Evolutionary conservation across 2,113 vertebrate species (phyloP), one percentile per base, ranked within the genome.

Genomic region (Ondatra zibethicus): DNA sequence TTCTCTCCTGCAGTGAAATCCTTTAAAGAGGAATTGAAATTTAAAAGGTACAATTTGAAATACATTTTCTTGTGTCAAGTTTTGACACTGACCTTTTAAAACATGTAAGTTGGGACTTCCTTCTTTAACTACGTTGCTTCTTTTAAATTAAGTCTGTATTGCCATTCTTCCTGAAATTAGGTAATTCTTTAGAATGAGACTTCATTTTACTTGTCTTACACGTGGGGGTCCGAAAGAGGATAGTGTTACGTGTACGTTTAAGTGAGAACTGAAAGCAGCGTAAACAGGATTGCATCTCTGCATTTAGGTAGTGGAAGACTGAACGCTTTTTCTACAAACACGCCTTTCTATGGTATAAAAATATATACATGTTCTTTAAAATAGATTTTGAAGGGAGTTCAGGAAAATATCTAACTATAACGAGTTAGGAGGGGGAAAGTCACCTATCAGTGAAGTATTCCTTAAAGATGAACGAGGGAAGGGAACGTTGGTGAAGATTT

Each of bases 11-110:
- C 91, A 92, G 95, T 95, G 97, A 88, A 96, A 92, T 88, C 3
- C 6, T 95, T 97, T 96, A 96, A 93, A 87, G 84, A 85, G 75
- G 93, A 97, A 96, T 96, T 96, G 95, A 96, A 95, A 98, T 97
- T 88, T 97, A 96, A 98, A 98, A 97, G 96, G 68, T 96, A 47
- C 93, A 95, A 96, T 98, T 97, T 96, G 52, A 95, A 97, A 93
- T 93, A 97, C 95, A 96, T 97, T 98, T 98, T 95, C 94, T 94
- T 42, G 1, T 95, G 95, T 97, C 97, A 97, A 95, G 86, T 94
- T 98, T 96, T 98, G 97, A 96, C 93, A 97, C 75, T 97, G 97
- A 98, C 98, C 96, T 98, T 98, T 98, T 97, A 97, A 97, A 97
- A 85, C 73, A 89, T 72, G 78, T 80, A 96, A 97, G 81, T 88